phyloP scores from a whole-genome alignment of 2,888 invertebrate genomes.

The Orthonevra nobilis region DNA sequence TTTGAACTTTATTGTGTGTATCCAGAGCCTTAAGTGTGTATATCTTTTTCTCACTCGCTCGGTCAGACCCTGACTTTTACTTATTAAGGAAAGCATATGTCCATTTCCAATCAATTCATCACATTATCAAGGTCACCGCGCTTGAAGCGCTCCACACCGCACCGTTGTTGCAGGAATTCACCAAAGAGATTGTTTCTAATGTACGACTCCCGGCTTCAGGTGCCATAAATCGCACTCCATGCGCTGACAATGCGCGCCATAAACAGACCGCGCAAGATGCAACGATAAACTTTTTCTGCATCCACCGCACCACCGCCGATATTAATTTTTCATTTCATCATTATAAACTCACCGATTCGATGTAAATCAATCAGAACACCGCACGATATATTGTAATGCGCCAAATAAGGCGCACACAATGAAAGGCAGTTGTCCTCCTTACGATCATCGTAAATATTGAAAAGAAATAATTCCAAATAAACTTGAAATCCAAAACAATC shows the following conservation, averaged over 20 bases:
- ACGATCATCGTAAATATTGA: conserved; percentile 67
- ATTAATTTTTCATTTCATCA: conserved; percentile 71
- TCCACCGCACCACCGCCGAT: conserved; percentile 42
- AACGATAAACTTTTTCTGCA: conserved; percentile 51
- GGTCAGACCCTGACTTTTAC: too few relatives aligned
- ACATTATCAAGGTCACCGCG: conserved; percentile 52
- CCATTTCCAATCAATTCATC: too few relatives aligned
- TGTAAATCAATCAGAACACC: conserved; percentile 66
- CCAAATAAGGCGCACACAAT: conserved; percentile 66
- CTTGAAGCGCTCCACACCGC: conserved; percentile 9
- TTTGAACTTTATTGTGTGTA: too few relatives aligned
- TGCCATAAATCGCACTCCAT: conserved; percentile 70
- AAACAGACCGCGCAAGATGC: conserved; percentile 61
- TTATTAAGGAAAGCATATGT: too few relatives aligned
- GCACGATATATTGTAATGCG: conserved; percentile 47
- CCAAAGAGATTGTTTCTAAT: conserved; percentile 58
- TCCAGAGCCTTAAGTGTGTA: too few relatives aligned
- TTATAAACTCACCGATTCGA: conserved; percentile 70
- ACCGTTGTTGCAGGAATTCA: conserved; percentile 38
- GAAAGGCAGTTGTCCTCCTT: conserved; percentile 70
- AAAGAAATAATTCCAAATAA: conserved; percentile 66
- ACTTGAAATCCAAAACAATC: too few relatives aligned
- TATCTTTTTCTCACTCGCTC: too few relatives aligned
- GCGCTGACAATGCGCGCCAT: conserved; percentile 52
- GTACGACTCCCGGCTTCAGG: conserved; percentile 53